Evolutionary conservation across 2,888 invertebrate genomes (phyloP).

Genomic region (Calameuta filiformis): DNA sequence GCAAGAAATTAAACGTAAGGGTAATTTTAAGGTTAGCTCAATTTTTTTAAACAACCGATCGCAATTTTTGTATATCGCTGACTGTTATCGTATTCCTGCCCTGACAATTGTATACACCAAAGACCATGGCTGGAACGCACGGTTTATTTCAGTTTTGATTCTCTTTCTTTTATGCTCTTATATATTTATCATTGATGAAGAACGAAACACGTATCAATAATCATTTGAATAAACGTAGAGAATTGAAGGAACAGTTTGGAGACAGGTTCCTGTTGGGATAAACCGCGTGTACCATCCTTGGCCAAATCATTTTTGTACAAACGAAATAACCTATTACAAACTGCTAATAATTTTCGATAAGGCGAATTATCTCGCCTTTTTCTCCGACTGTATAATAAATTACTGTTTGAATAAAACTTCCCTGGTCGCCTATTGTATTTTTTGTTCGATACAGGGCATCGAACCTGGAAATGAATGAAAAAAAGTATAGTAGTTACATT

Average conservation of each 20-base stretch:
- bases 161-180: too few species aligned
- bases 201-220: too few species aligned
- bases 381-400: slow-evolving; percentile 48
- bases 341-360: slow-evolving; percentile 34
- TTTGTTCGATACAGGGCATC: neutral
- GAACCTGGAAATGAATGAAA: neutral
- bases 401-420: slow-evolving; percentile 20
- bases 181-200: too few species aligned
- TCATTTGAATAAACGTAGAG: too few species aligned
- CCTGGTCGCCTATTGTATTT: slow-evolving; percentile 15
- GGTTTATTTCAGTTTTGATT: neutral
- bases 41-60: slow-evolving; percentile 49
- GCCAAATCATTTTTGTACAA: slow-evolving; percentile 53
- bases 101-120: slow-evolving; percentile 39
- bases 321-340: slow-evolving; percentile 33
- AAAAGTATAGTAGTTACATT: neutral
- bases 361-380: slow-evolving; percentile 36
- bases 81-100: slow-evolving; percentile 46
- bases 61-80: slow-evolving; percentile 53
- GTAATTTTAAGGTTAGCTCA: slow-evolving; percentile 57
- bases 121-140: slow-evolving; percentile 23
- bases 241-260: neutral
- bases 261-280: neutral
- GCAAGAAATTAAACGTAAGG: slow-evolving; percentile 32
- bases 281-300: slow-evolving; percentile 31